Conservation (phyloP, 2,888 invertebrate species). For the Hirtodrosophila alboralis region DNA sequence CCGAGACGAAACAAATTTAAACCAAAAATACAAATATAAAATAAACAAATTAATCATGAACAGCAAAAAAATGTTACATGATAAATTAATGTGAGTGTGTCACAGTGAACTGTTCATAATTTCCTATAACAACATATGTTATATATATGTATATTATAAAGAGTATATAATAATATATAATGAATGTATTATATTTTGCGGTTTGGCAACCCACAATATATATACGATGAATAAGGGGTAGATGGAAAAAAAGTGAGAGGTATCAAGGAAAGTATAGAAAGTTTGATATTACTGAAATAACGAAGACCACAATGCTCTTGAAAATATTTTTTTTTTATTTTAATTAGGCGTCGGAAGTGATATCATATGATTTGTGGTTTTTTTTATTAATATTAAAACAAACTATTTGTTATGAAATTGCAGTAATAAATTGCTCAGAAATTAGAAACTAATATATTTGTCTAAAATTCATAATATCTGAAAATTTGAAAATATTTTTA, state of each 20-base stretch:
- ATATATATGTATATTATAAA: slow-evolving; percentile 16
- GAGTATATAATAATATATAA: slow-evolving; percentile 11
- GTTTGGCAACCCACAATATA: slow-evolving; percentile 20
- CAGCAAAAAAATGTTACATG: slow-evolving; percentile 13
- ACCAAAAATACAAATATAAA: slow-evolving; percentile 26
- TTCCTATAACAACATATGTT: slow-evolving; percentile 19
- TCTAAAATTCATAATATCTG: no score
- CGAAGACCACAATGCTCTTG: slow-evolving; percentile 5
- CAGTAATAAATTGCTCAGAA: no score
- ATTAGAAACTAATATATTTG: no score
- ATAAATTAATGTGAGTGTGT: slow-evolving; percentile 28
- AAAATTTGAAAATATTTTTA: no score
- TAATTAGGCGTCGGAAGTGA: no score
- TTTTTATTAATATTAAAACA: no score
- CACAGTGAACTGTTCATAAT: slow-evolving; percentile 32
- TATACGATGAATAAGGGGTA: slow-evolving; percentile 30
- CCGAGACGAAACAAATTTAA: slow-evolving; percentile 22
- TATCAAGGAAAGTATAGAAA: neutral
- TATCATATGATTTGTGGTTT: no score
- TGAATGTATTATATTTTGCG: slow-evolving; percentile 31
- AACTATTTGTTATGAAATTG: no score
- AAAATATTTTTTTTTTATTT: no score
- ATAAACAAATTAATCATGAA: slow-evolving; percentile 51
- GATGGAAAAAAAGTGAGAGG: slow-evolving; percentile 1
- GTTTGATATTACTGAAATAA: neutral